A percentile compares a stretch with the other conserved stretches of the same genome.
These are phyloP conservation scores for Epinephelus malabaricus DNA, from an alignment of 2,797 vertebrate genomes.

Conservation along the genomic window DNA sequence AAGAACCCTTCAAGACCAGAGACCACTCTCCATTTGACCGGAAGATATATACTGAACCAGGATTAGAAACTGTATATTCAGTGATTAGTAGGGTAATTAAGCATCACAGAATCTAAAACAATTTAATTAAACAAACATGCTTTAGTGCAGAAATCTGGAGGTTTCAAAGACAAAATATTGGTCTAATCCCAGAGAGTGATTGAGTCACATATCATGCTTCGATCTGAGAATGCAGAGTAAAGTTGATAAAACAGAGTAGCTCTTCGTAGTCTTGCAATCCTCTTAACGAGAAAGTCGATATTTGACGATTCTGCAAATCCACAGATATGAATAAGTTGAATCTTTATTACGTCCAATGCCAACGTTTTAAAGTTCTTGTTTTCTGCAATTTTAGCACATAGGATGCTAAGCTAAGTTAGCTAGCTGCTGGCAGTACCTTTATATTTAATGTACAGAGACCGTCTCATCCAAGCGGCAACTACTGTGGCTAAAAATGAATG, in stretches of 20 bases:
- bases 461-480: no score
- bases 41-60: constrained; percentile 6
- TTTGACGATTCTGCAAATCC: constrained; percentile 16
- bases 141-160: background rate
- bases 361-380: background rate
- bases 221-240: background rate
- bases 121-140: background rate
- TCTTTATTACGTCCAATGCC: background rate
- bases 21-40: constrained; percentile 10
- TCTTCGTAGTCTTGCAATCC: constrained; percentile 4
- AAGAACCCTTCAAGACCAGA: constrained; percentile 5
- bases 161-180: background rate
- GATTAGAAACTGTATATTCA: background rate
- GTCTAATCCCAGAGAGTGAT: constrained; percentile 17
- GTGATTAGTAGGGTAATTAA: background rate
- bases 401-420: no score
- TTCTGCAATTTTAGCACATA: background rate
- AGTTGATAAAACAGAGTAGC: background rate
- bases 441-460: no score
- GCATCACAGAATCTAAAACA: background rate
- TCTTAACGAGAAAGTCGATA: constrained; percentile 5
- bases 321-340: background rate
- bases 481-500: no score
- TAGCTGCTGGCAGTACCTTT: no score
- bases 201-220: background rate